Evolutionary conservation across 2,797 vertebrate species (phyloP).

Genomic region (Sphenodon punctatus): DNA sequence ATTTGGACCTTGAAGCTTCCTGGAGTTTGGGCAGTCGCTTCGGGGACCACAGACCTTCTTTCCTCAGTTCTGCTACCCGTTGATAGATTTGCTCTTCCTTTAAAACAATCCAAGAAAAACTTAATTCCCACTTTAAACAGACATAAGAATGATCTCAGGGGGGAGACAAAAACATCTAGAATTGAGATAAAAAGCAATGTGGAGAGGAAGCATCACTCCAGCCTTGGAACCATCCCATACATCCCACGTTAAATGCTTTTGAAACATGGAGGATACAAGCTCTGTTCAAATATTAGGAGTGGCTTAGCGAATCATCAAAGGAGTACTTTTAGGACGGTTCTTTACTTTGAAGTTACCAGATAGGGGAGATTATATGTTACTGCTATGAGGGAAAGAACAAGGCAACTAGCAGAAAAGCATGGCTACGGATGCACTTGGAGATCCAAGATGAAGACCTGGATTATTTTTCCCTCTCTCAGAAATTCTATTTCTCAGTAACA

Average conservation of each 20-base stretch:
- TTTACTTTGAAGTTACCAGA: too few species aligned
- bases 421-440: too few species aligned
- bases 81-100: constrained; percentile 96
- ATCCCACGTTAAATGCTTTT: background rate
- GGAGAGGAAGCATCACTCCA: background rate
- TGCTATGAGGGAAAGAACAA: too few species aligned
- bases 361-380: too few species aligned
- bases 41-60: constrained; percentile 95
- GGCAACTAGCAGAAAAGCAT: too few species aligned
- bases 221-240: background rate
- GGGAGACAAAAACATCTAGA: too few species aligned
- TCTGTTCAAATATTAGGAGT: background rate
- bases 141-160: background rate
- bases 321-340: too few species aligned
- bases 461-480: too few species aligned
- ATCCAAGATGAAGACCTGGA: too few species aligned
- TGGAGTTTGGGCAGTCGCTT: constrained; percentile 92
- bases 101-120: constrained; percentile 10
- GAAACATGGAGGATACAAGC: background rate
- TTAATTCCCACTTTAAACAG: background rate
- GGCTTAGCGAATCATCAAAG: background rate
- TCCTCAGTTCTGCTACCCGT: constrained; percentile 92
- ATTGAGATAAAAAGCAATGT: background rate
- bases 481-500: too few species aligned
- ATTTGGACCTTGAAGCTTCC: constrained; percentile 91